Evolutionary conservation across 2,797 vertebrate genomes (phyloP), one percentile per base, ranked within the genome.

Genomic region (Acridotheres tristis): DNA sequence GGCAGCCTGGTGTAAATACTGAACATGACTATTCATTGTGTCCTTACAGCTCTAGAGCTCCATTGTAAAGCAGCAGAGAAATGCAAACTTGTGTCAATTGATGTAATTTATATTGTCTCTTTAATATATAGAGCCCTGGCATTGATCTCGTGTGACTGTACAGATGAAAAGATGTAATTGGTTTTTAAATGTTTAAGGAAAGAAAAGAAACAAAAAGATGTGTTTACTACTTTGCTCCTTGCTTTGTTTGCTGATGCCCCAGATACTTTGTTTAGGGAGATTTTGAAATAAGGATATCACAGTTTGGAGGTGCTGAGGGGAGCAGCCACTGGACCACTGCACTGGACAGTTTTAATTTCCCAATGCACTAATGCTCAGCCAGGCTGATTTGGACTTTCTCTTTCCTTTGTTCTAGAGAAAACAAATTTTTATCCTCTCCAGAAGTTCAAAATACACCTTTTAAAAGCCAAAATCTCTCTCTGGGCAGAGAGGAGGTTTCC

Each of bases 81-180:
- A 96, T 93, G 97, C 98, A 96, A 97, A 97, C 90, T 98, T 97
- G 93, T 98, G 98, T 98, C 97, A 83, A 97, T 98, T 85, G 97
- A 90, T 97, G 97, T 98, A 97, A 97, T 98, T 98, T 98, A 98
- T 98, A 97, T 98, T 97, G 98, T 98, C 98, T 98, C 96, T 98
- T 97, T 98, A 97, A 97, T 98, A 97, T 98, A 98, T 95, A 97
- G 98, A 98, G 97, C 97, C 97, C 98, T 97, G 91, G 69, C 95
- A 97, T 98, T 97, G 98, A 97, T 98, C 53, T 77, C 79, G 97
- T 98, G 98, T 98, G 97, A 97, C 97, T 98, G 98, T 98, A 98
- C 98, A 98, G 98, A 94, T 94, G 80, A 97, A 98, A 87, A 97
- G 97, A 96, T 98, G 98, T 98, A 98, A 98, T 97, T 94, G 87